Evolutionary conservation across 2,113 vertebrate species (phyloP).

Genomic region (Excalfactoria chinensis): DNA sequence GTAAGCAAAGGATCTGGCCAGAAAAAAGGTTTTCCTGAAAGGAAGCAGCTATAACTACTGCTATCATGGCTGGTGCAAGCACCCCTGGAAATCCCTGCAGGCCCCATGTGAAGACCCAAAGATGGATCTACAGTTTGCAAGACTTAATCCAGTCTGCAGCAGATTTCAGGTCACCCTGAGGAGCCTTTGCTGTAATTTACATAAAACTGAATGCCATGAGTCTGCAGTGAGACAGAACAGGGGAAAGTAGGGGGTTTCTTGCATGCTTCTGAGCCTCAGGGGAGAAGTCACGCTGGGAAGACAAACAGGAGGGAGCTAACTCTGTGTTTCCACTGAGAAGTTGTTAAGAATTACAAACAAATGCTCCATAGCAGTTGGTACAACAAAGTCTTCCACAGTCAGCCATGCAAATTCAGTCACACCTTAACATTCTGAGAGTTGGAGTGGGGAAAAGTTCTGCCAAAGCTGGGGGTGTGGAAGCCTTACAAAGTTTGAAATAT

Average conservation of each 20-base stretch:
- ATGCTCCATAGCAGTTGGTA: background rate
- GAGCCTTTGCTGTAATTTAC: background rate
- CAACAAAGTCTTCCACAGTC: background rate
- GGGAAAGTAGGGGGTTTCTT: background rate
- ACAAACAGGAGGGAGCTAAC: background rate
- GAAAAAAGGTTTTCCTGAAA: background rate
- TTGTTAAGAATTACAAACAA: background rate
- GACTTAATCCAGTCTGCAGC: background rate
- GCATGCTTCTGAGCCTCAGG: background rate
- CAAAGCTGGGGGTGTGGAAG: background rate
- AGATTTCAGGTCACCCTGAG: background rate
- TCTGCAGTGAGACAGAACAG: background rate
- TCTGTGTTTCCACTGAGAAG: background rate
- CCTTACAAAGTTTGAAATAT: background rate
- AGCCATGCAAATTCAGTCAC: background rate
- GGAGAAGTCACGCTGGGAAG: background rate
- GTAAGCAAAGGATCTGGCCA: background rate
- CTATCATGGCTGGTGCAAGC: rapidly evolving
- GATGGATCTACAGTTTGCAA: rapidly evolving
- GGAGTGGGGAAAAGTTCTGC: background rate
- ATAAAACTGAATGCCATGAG: background rate
- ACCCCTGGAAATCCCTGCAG: background rate
- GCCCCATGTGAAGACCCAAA: background rate
- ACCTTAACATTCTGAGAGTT: background rate
- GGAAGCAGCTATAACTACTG: background rate